Base-by-base conservation (phyloP, 2,888 invertebrate species). In the Xylota segnis region DNA sequence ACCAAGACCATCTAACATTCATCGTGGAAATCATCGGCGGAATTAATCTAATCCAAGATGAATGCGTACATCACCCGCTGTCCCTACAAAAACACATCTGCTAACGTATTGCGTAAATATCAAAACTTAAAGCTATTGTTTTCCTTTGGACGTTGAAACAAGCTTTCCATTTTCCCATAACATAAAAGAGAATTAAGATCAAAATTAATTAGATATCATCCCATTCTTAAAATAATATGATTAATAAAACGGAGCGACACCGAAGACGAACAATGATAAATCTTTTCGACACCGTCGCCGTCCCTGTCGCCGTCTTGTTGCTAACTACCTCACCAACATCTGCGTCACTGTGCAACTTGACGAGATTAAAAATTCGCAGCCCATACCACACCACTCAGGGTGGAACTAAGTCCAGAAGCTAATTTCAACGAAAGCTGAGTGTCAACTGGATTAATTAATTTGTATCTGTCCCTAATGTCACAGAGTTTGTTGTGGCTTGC, bases 131-230 rank as follows among this genome's bases (percentile, higher is more conserved):
- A n/a, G 16, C 47, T 54, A 81, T 66, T 76, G 82, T 23, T 76
- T 59, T 72, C 23, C 66, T 66, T 66, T 66, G 47, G 40, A 71
- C 54, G 40, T 58, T 45, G 32, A 56, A 66, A 72, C 81, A 86
- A 81, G 65, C 47, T 61, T 75, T 71, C 18, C 34, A 47, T 65
- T 66, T 81, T 50, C 58, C 71, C 61, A 54, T 54, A 65, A 86
- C 86, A 86, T 82, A 72, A 82, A 86, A 82, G 71, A 72, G 72
- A 82, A 72, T 86, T 68, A 86, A 77, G 66, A 77, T 82, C 82
- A 82, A 72, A 86, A 86, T 86, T 82, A 86, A 86, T 86, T 82
- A 81, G 65, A 72, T 86, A 86, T 86, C 81, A 81, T 86, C 76
- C 61, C 79, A 82, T 77, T 82, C 82, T 77, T 86, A 86, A 86